Base-by-base conservation (phyloP, 2,888 invertebrate species). In the Tenthredo mesomela region DNA sequence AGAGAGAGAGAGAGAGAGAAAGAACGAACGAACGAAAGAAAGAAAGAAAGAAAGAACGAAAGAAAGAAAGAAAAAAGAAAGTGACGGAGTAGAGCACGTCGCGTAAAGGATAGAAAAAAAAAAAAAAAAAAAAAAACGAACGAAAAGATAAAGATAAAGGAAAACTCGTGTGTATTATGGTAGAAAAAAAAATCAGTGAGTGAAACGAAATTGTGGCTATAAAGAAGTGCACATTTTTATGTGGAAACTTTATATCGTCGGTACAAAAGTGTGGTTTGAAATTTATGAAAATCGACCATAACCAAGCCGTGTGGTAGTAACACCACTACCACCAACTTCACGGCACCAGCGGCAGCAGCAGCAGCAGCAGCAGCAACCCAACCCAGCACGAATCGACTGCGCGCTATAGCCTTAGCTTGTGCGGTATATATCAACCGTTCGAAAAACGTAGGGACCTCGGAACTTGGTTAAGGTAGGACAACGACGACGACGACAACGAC, bases 371-470 rank as follows among this genome's bases (percentile, higher is more conserved):
- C 65, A 29, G 65, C 78, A 82, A 82, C 82, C 82, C 82, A 82
- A 82, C 82, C 82, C 82, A 82, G 82, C 82, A 82, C 82, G 82
- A 67, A 82, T 82, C 82, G 82, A 82, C 67, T 82, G 82, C 67
- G 82, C 82, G 86, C 85, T 86, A 85, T 87, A 67, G 85, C 86
- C 65, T 67, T 40, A 29, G 86, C 86, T 85, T 86, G 85, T 89
- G 91, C 89, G 88, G 89, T 78, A 29, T 67, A 67, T 82, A 82
- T 67, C 47, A 82, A 67, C 91, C 91, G 85, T 91, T 89, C 89
- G 85, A 86, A 91, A 92, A 92, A 92, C 92, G 89, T 92, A 87
- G 89, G 85, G 86, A 86, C 65, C 73, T 87, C 85, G 85, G 85
- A 70, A 47, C 37, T 75, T 84, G 75, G 84, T 84, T 75, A 75